Conservation (phyloP, 2,113 vertebrate genomes). For the Thamnophis sirtalis region DNA sequence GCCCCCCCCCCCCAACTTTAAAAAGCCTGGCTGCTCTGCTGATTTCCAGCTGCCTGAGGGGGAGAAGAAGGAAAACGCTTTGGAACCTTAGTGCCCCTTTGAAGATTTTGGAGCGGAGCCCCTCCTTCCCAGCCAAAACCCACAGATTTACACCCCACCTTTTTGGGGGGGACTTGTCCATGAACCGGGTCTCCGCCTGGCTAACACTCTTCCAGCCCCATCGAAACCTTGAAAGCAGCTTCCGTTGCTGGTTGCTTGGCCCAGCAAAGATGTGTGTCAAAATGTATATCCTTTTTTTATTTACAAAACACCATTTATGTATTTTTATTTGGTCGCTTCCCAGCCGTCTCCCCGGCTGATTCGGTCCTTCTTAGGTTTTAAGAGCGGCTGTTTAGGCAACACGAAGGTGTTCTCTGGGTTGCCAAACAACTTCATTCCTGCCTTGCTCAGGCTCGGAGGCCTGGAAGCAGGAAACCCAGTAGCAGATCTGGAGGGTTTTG, state of each 20-base stretch:
- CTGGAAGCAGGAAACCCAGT: not conserved
- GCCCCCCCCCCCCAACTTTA: too few relatives aligned
- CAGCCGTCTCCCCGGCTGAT: not conserved
- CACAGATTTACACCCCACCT: not conserved
- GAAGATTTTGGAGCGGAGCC: not conserved
- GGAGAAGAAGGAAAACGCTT: not conserved
- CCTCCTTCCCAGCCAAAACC: not conserved
- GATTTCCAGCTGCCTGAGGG: not conserved
- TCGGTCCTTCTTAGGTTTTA: not conserved
- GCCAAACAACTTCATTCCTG: not conserved
- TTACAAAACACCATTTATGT: not conserved
- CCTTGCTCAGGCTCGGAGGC: not conserved
- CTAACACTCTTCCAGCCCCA: not conserved
- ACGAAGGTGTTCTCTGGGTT: not conserved
- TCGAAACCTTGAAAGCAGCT: not conserved
- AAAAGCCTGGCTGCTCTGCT: not conserved
- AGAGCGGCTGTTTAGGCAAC: not conserved
- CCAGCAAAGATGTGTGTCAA: not conserved
- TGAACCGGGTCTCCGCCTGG: not conserved
- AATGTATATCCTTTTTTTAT: not conserved
- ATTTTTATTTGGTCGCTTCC: not conserved
- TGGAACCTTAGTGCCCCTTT: not conserved
- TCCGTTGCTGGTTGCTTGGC: too few relatives aligned
- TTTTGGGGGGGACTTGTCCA: not conserved
- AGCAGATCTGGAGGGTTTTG: not conserved